Evolutionary conservation across 2,113 vertebrate species (phyloP).

Genomic region (Ahaetulla prasina): DNA sequence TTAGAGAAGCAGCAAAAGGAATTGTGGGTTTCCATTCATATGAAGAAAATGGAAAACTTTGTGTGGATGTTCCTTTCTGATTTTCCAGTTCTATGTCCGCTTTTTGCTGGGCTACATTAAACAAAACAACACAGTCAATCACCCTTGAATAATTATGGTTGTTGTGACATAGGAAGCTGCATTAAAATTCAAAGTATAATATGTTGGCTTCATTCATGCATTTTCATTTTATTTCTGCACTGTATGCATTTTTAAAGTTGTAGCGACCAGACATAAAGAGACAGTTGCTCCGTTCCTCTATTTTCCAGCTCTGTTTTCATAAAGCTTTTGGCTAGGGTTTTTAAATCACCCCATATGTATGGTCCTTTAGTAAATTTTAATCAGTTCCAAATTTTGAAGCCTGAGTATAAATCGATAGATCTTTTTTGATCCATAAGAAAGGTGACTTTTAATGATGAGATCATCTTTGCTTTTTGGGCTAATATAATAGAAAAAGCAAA

Average conservation of each 20-base stretch:
- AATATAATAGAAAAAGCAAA: constrained; percentile 90
- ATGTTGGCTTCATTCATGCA: background rate
- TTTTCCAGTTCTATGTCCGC: background rate
- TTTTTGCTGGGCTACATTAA: background rate
- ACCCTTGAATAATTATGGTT: background rate
- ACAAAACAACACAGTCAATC: background rate
- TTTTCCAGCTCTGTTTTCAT: constrained; percentile 5
- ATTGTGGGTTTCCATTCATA: background rate
- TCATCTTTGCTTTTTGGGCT: constrained; percentile 95
- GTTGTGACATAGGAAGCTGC: background rate
- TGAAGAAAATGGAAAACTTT: background rate
- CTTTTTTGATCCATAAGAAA: constrained; percentile 92
- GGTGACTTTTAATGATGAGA: constrained; percentile 90
- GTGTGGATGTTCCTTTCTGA: background rate
- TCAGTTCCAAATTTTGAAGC: constrained; percentile 87
- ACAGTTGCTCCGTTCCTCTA: constrained; percentile 12
- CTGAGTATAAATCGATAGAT: constrained; percentile 86
- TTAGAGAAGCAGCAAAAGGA: background rate
- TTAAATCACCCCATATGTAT: constrained; percentile 59
- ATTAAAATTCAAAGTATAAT: background rate
- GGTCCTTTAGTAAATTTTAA: constrained; percentile 87
- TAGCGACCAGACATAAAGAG: background rate
- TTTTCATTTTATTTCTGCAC: background rate
- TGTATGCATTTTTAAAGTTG: background rate
- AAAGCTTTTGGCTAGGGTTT: constrained; percentile 58